Evolutionary conservation across 2,797 vertebrate species (phyloP), one percentile per base, ranked within the genome.

Genomic region (Morelia viridis): DNA sequence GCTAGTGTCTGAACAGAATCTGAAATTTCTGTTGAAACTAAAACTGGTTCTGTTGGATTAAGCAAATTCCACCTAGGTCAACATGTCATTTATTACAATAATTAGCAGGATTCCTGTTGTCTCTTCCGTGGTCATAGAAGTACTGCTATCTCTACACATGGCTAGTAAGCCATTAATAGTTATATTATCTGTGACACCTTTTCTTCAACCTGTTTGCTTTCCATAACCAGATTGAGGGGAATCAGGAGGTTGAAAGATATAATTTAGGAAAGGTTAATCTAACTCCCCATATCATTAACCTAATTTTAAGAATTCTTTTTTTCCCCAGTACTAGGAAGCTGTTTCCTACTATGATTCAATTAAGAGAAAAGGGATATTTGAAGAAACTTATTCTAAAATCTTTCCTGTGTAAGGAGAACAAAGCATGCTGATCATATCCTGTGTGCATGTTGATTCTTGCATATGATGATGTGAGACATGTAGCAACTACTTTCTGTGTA

Each of bases 331-430:
- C 85, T 91, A 84, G 35, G n/a, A 94, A 88, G 94, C 92, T 95
- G 91, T 93, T 96, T 95, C 94, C 46, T 89, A 93, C 83, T 89
- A 12, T 96, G 91, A 92, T 92, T 94, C 95, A 89, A 92, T 64
- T 41, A 61, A 4, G 31, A 88, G 91, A 94, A 92, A 91, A 95
- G 94, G 91, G 61, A 46, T 94, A 92, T 28, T 85, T 92, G 89
- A 93, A 5, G 58, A 35, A 56, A 91, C 60, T 83, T 28, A 92
- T 89, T 93, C 92, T 71, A 87, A 89, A 89, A 85, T 62, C 92
- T 92, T 93, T 93, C 71, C 89, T 94, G 91, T 92, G 91, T 93
- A 94, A 94, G 35, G 68, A 91, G 87, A 95, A 95, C 19, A 94
- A 91, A 94, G 93, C 19, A 58, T 87, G 50, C 35, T 68, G 31